Evolutionary conservation across 2,113 vertebrate species (phyloP).

Genomic region (Plotosus lineatus): DNA sequence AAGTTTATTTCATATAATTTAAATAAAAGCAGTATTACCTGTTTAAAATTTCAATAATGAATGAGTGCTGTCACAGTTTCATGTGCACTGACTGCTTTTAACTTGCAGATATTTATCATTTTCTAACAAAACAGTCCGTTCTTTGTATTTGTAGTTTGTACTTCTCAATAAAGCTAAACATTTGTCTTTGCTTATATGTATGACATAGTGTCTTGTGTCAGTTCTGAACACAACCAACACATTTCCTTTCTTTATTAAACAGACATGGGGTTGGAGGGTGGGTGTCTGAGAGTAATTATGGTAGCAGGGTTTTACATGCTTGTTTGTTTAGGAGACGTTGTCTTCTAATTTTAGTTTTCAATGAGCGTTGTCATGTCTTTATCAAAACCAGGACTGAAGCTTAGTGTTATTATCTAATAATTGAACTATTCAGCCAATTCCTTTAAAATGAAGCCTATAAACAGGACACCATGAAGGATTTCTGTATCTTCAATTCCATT

Average conservation of each 20-base stretch:
- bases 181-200: constrained; percentile 43
- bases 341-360: constrained; percentile 47
- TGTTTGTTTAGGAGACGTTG: constrained; percentile 3
- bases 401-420: constrained; percentile 54
- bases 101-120: constrained; percentile 61
- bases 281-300: constrained; percentile 52
- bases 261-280: no score
- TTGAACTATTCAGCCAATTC: constrained; percentile 48
- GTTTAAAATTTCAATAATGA: background rate
- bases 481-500: background rate
- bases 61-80: constrained; percentile 39
- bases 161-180: constrained; percentile 66
- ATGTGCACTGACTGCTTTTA: constrained; percentile 68
- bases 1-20: background rate
- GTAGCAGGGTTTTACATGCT: background rate
- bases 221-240: background rate
- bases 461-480: constrained; percentile 44
- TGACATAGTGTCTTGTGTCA: constrained; percentile 31
- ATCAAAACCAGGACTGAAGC: constrained; percentile 53
- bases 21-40: background rate
- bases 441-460: constrained; percentile 57
- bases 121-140: constrained; percentile 56
- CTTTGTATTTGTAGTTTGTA: constrained; percentile 60
- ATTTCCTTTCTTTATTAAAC: background rate
- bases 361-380: constrained; percentile 51